Conservation (phyloP, 1,140 invertebrate species). For the Dendroctonus ponderosae region DNA sequence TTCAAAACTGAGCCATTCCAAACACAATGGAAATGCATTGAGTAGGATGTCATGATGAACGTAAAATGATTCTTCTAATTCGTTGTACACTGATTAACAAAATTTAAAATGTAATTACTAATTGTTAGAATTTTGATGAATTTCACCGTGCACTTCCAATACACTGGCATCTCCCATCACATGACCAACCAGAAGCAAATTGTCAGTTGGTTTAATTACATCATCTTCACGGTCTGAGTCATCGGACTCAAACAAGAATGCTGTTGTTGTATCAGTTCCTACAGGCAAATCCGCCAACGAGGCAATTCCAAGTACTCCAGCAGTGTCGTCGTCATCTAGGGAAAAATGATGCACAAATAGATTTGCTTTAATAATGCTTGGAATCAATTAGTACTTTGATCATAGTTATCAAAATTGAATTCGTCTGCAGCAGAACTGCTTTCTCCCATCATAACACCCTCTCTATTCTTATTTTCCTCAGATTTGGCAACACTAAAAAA, state of each 20-base stretch:
- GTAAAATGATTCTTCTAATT: conserved; percentile 83
- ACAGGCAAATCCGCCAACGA: conserved; percentile 56
- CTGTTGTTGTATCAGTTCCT: conserved; percentile 58
- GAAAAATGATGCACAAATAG: conserved; percentile 18
- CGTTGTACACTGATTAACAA: conserved; percentile 80
- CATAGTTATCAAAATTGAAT: conserved; percentile 72
- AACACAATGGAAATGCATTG: conserved; percentile 82
- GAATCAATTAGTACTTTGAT: conserved; percentile 58
- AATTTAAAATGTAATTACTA: conserved; percentile 10
- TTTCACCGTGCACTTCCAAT: conserved; percentile 83
- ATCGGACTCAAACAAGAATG: conserved; percentile 59
- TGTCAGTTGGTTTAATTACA: conserved; percentile 85
- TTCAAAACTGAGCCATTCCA: conserved; percentile 91
- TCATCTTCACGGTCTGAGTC: conserved; percentile 91
- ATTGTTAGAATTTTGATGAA: background rate
- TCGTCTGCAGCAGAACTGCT: conserved; percentile 56
- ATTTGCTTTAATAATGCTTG: background rate
- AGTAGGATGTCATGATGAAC: conserved; percentile 91
- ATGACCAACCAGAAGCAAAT: conserved; percentile 86
- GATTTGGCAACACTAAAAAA: conserved; percentile 11
- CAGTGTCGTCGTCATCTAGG: conserved; percentile 47
- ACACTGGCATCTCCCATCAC: conserved; percentile 80
- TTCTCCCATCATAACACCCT: conserved; percentile 35
- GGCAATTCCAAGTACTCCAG: conserved; percentile 50
- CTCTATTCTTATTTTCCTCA: conserved; percentile 9